Conservation (phyloP, 2,888 invertebrate species). For the Busseola fusca region DNA sequence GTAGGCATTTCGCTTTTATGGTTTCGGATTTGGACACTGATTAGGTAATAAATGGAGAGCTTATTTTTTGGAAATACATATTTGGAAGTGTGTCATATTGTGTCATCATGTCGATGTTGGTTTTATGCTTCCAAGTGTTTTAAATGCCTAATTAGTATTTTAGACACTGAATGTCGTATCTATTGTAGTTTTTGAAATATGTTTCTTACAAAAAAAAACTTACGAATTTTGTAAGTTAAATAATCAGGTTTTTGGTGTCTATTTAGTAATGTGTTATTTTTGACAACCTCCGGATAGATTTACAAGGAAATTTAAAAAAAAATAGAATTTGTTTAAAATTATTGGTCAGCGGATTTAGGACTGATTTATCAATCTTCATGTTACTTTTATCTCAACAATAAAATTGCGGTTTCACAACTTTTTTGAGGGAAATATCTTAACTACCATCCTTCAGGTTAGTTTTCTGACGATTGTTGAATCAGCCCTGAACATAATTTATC, state of each 20-base stretch:
- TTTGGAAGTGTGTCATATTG: background rate
- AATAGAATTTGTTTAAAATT: background rate
- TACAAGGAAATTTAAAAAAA: background rate
- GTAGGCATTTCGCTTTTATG: background rate
- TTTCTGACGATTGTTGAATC: background rate
- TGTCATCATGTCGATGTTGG: too few species aligned
- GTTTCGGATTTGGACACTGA: background rate
- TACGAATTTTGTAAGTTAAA: background rate
- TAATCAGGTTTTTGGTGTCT: background rate
- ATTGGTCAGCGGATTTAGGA: too few species aligned
- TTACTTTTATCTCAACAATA: background rate
- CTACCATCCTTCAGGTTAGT: background rate
- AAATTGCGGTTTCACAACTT: background rate
- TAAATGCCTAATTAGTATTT: conserved; percentile 7
- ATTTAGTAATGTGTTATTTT: background rate
- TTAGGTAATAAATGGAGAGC: conserved; percentile 7
- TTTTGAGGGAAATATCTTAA: background rate
- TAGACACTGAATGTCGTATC: background rate
- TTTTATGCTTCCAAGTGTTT: background rate
- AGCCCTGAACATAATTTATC: background rate
- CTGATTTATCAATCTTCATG: background rate
- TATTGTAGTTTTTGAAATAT: background rate
- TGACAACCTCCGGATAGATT: background rate
- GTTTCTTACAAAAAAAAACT: background rate
- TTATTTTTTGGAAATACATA: background rate